Evolutionary conservation across 2,888 invertebrate genomes (phyloP).

Genomic region (Orchesella flavescens): DNA sequence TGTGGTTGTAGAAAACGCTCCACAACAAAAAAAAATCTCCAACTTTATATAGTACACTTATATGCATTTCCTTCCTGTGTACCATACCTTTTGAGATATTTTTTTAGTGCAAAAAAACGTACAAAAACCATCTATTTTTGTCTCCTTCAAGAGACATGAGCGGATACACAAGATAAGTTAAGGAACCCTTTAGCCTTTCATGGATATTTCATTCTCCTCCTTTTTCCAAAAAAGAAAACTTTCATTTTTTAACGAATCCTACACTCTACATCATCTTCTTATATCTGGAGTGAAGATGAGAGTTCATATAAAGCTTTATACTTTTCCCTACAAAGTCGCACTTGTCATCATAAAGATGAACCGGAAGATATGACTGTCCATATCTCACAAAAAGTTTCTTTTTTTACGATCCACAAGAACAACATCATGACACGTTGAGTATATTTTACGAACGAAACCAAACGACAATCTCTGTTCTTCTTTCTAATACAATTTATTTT

Average conservation of each 20-base stretch:
- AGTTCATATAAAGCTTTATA: neutral
- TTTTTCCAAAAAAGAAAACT: constrained; percentile 2
- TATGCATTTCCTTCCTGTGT: no score
- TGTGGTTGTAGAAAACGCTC: neutral
- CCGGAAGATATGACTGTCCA: neutral
- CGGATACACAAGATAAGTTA: constrained; percentile 20
- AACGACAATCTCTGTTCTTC: neutral
- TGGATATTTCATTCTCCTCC: constrained; percentile 12
- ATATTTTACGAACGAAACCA: neutral
- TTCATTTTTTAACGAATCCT: neutral
- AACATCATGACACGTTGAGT: neutral
- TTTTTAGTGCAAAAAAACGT: no score
- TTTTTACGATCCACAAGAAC: neutral
- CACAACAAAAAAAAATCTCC: neutral
- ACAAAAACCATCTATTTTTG: neutral
- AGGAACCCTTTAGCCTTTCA: constrained; percentile 26
- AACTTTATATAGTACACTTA: no score
- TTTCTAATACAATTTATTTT: neutral
- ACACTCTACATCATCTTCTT: neutral
- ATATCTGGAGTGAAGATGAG: neutral
- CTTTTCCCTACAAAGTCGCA: neutral
- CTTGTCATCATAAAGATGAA: neutral
- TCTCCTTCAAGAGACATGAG: constrained; percentile 16
- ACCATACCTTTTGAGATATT: no score
- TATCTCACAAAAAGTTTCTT: neutral